Evolutionary conservation across 2,888 invertebrate species (phyloP), one percentile per base, ranked within the genome.

Genomic region (Polylopha cassiicola): DNA sequence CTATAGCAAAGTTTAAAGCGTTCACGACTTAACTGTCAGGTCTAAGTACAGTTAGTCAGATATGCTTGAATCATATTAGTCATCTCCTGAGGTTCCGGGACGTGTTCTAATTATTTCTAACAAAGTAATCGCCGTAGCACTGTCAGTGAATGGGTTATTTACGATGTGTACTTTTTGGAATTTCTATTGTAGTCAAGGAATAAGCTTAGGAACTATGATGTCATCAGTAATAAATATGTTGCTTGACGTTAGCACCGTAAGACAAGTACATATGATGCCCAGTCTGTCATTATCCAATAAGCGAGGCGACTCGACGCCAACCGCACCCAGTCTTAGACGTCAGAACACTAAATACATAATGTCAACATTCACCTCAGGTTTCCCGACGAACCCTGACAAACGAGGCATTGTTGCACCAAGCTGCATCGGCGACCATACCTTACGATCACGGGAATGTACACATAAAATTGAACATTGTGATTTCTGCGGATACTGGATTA

Each of bases 361-460:
- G 46, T 44, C 68, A 65, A 52, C 53, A 52, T 49, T 51, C 54
- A 50, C 50, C 49, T 70, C 65, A 59, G 59, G 66, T 64, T 65
- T 70, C 64, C 65, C 69, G 68, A 58, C 73, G 74, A 78, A 73
- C 75, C 76, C 69, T 75, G 70, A 78, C 77, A 72, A 80, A 81
- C 71, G 79, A 75, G 61, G 65, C 57, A 80, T 81, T 81, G 80
- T 81, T 68, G 64, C 55, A 55, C 43, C 50, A 53, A n/a, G n/a
- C 23, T 30, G 32, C 36, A 22, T 22, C 37, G 17, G 22, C 33
- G 15, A 16, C 26, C 26, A 26, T 22, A 18, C 7, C 29, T 28
- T 38, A 31, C 41, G 37, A 37, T 32, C 42, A 34, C 38, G 36
- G 67, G 70, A 75, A 77, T 74, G 75, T 66, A 69, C 71, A 58